phyloP scores from a whole-genome alignment of 2,113 vertebrate species.

The Catharus fuscescens region DNA sequence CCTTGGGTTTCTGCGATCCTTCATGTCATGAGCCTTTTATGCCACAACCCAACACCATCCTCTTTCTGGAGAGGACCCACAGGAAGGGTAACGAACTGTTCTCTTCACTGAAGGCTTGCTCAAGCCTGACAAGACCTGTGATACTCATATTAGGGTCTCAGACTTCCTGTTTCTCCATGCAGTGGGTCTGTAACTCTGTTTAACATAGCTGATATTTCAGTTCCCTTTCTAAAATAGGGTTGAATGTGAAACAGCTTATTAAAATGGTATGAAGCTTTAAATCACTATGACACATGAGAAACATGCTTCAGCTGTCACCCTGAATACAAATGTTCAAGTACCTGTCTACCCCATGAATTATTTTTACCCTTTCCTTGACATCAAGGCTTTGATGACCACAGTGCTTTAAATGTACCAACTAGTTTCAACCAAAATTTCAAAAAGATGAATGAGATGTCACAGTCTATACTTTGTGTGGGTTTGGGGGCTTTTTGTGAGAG shows the following conservation, averaged over 20 bases:
- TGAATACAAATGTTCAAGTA: background rate
- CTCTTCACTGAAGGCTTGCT: background rate
- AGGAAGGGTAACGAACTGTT: background rate
- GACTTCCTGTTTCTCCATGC: background rate
- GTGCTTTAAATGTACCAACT: background rate
- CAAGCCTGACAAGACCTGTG: background rate
- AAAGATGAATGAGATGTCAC: background rate
- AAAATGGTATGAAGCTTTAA: background rate
- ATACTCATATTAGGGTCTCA: background rate
- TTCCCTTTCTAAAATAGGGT: background rate
- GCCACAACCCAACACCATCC: background rate
- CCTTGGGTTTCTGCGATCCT: background rate
- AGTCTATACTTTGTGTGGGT: background rate
- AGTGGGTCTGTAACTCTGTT: background rate
- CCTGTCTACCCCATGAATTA: background rate
- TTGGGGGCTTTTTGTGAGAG: background rate
- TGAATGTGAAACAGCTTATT: background rate
- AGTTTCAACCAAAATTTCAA: background rate
- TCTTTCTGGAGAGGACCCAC: background rate
- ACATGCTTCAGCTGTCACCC: background rate
- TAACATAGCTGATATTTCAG: background rate
- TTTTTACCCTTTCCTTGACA: background rate
- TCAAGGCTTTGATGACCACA: background rate
- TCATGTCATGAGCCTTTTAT: background rate
- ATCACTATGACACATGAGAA: background rate